Conservation (phyloP, 2,797 vertebrate genomes). For the Lepilemur ruficaudatus region DNA sequence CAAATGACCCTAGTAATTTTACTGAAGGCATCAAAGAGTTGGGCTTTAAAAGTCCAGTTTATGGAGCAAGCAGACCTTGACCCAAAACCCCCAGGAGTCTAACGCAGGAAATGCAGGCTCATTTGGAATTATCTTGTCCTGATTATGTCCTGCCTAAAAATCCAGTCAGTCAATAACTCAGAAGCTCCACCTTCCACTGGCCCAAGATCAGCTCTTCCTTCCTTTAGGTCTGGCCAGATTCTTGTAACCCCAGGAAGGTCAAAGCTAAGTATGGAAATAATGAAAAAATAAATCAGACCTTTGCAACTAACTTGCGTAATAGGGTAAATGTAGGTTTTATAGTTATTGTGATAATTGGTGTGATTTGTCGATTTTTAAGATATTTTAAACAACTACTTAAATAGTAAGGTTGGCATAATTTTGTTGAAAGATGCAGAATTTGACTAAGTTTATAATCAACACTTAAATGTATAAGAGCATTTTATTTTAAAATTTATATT, state of each 20-base stretch:
- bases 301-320: not conserved
- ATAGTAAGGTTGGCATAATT: not conserved
- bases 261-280: not conserved
- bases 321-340: not conserved
- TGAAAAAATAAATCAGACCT: not conserved
- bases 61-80: not conserved
- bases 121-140: not conserved
- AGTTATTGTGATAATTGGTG: not conserved
- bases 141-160: not conserved
- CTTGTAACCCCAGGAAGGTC: not conserved
- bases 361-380: not conserved
- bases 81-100: not conserved
- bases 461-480: not conserved
- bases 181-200: not conserved
- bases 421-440: constrained; percentile 4
- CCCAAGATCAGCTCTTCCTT: not conserved
- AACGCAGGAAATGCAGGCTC: not conserved
- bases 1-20: not conserved
- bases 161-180: too few species aligned
- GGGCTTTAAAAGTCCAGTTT: not conserved
- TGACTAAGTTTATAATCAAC: not conserved
- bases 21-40: not conserved
- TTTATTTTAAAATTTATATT: not conserved
- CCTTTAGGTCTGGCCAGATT: not conserved
- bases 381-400: not conserved